Percentiles rank a stretch among this genome's conserved stretches.
Evolutionary conservation across 2,113 vertebrate genomes (phyloP).

Genomic region (Stigmatopora nigra): DNA sequence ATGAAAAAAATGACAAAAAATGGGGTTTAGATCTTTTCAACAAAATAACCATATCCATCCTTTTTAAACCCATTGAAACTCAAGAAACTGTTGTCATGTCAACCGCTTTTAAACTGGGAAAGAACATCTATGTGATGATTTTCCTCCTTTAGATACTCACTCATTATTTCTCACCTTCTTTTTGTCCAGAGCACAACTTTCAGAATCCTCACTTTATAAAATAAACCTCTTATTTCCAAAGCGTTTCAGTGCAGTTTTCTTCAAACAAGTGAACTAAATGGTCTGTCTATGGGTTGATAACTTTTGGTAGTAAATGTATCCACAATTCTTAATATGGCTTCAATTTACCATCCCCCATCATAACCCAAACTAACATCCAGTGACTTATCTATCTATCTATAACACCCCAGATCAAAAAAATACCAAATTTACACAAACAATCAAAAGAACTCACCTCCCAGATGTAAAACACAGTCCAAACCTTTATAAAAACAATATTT

Average conservation of each 20-base stretch:
- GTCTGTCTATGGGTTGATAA: constrained; percentile 47
- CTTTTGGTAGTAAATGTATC: constrained; percentile 32
- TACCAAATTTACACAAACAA: constrained; percentile 17
- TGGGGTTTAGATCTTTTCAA: constrained; percentile 51
- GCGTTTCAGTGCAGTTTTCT: constrained; percentile 42
- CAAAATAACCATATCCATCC: constrained; percentile 27
- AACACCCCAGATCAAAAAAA: constrained; percentile 34
- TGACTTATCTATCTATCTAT: constrained; percentile 28
- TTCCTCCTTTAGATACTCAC: constrained; percentile 14
- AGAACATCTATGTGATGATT: constrained; percentile 2
- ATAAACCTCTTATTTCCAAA: constrained; percentile 32
- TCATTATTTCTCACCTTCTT: constrained; percentile 30
- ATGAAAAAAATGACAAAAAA: constrained; percentile 67
- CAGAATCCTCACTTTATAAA: constrained; percentile 29
- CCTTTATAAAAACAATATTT: constrained; percentile 3
- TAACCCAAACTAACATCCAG: constrained; percentile 47
- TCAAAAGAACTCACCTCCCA: constrained; percentile 24
- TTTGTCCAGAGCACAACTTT: constrained; percentile 30
- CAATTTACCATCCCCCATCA: constrained; percentile 15
- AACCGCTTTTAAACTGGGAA: constrained; percentile 6
- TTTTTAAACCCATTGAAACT: constrained; percentile 38
- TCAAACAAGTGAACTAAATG: constrained; percentile 58
- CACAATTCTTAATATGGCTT: constrained; percentile 38
- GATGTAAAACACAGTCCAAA: constrained; percentile 15
- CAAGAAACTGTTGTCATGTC: constrained; percentile 4